Base-by-base conservation (phyloP, 2,797 vertebrate species). In the Centropyge bicolor region DNA sequence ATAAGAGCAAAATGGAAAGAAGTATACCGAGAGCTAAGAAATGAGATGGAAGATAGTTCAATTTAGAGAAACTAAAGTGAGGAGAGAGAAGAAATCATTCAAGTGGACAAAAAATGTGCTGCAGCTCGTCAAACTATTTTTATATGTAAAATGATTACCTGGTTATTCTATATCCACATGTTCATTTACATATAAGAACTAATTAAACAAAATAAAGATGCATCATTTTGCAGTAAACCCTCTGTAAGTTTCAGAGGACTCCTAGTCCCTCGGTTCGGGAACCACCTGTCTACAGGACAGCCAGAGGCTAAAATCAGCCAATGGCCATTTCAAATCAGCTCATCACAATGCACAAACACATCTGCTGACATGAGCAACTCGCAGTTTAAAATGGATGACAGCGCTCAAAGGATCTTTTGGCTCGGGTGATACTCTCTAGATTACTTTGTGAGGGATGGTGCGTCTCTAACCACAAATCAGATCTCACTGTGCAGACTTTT, bases 391-490 rank as follows among this genome's bases (percentile, higher is more conserved):
- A 88, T 86, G 78, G 76, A 88, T 71, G 83, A 84, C 77, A 36
- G 85, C 7, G 36, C 74, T 88, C 74, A 85, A 67, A 87, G 76
- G 73, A 76, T 87, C 60, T 83, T 75, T 85, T 67, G 80, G 70
- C 80, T 27, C 20, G 13, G 75, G 61, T 69, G 83, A 85, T 84
- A 80, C 80, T 86, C 70, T 87, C 68, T 65, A 83, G 81, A 87
- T 90, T 81, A 82, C 84, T 88, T 86, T 88, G 81, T 78, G 70
- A 88, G 68, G 68, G 74, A 85, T 85, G 78, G 75, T 59, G 64
- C 4, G 22, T 52, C 78, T 70, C 74, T 85, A 88, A 89, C 80
- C 66, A 69, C 82, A 90, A 89, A 92, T 88, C 84, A 86, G 72
- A 80, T 84, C 85, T 77, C 68, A 67, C 41, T 43, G 52, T 45